Percentiles rank a stretch among this genome's conserved stretches.
These are phyloP conservation scores for Geophilus truncorum DNA, from an alignment of 2,888 invertebrate genomes.

Conservation along the genomic window DNA sequence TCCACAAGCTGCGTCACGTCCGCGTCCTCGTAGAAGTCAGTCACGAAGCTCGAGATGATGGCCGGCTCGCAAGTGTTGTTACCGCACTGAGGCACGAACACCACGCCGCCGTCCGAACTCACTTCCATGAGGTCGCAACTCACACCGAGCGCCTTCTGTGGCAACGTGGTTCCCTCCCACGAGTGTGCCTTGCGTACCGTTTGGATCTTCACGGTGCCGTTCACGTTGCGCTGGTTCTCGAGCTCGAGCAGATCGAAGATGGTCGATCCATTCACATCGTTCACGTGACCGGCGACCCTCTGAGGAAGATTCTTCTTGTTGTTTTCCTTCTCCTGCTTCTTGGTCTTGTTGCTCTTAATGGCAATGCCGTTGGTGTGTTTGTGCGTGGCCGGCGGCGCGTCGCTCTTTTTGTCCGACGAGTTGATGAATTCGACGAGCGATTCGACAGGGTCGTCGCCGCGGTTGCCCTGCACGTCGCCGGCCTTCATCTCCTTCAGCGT, in stretches of 20 bases:
- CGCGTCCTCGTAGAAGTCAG: conserved; percentile 34
- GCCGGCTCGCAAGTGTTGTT: not conserved
- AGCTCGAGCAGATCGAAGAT: not conserved
- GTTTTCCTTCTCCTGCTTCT: conserved; percentile 32
- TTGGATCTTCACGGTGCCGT: not conserved
- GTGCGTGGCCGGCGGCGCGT: not conserved
- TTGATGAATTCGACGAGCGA: conserved; percentile 30
- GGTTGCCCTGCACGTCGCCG: conserved; percentile 29
- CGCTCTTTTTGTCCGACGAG: conserved; percentile 31
- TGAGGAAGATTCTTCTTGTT: conserved; percentile 29
- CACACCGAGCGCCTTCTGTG: not conserved
- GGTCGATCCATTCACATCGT: not conserved
- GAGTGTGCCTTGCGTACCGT: conserved; percentile 13
- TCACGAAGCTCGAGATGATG: not conserved
- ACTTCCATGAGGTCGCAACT: not conserved
- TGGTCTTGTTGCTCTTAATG: conserved; percentile 29
- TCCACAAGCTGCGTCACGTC: conserved; percentile 38
- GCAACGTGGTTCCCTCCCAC: not conserved
- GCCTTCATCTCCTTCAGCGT: conserved; percentile 28
- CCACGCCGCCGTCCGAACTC: not conserved
- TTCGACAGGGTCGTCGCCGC: conserved; percentile 22
- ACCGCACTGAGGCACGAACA: not conserved
- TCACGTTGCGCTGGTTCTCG: not conserved
- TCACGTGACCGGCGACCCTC: not conserved
- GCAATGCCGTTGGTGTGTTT: not conserved